Base-by-base conservation (phyloP, 1,140 invertebrate species). In the Panulirus ornatus region DNA sequence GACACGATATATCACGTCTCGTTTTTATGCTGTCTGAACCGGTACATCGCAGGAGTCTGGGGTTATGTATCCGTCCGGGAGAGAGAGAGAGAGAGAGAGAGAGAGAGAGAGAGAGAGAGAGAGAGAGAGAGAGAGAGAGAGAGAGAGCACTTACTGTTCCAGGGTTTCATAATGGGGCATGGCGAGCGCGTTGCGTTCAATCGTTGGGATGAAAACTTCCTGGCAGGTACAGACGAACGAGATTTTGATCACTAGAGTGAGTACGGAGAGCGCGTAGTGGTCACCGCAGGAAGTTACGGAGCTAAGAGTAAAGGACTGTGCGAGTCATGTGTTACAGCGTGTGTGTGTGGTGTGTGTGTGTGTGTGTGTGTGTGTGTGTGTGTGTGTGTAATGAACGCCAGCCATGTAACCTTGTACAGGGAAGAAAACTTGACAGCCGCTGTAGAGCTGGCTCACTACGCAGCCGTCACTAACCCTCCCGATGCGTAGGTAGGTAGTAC, bases 61-160 rank as follows among this genome's bases (percentile, higher is more conserved):
- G 58, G 58, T 63, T 27, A 16, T 22, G 58, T 16, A 22, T 22
- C 58, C 27, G 19, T 63, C 2, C 19, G 27, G 27, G 58, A 27
- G 34, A 76, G 6, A 14, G 34, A 40, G 30, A 38, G 6, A 1
- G 34, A 36, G 73, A 76, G 73, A 76, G 73, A 76, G 73, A 76
- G 58, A 66, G 58, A 66, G 71, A 75, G n/a, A 75, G 71, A 75
- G n/a, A 75, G 71, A 75, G n/a, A 75, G 71, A 73, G 70, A 2
- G 2, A 2, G 78, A 47, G 78, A 81, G 2, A 58, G 51, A 81
- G 51, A 81, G 2, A 81, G 78, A 73, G 70, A 73, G 70, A 73
- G 70, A 73, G 70, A 22, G 34, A 73, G 34, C 51, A 58, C 51
- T 22, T 22, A 58, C 22, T 22, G 22, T 58, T 22, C 51, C 51